Conservation (phyloP, 2,888 invertebrate genomes). For the Epinotia nisella region DNA sequence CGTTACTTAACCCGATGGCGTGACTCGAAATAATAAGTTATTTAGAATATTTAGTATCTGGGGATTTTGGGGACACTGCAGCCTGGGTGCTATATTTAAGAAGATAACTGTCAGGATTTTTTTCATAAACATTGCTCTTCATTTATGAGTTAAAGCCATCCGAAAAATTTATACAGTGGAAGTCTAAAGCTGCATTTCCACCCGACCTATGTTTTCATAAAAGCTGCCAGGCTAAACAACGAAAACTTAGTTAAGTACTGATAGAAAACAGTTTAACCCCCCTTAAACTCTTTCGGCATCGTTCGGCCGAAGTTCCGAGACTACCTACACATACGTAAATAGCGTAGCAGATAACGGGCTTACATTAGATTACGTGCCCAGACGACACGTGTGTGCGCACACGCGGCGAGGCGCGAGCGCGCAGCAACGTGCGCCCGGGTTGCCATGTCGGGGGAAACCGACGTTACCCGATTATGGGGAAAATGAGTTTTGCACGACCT, state of each 20-base stretch:
- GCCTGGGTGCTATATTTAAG: no score
- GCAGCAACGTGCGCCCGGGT: constrained; percentile 43
- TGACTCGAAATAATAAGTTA: background rate
- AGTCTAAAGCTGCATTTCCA: no score
- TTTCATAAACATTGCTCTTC: no score
- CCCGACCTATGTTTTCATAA: no score
- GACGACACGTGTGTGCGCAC: constrained; percentile 62
- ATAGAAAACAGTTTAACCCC: background rate
- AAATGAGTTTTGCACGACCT: constrained; percentile 8
- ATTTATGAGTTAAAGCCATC: no score
- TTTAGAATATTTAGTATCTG: background rate
- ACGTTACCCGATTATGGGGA: constrained; percentile 45
- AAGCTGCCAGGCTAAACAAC: no score
- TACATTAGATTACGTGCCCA: background rate
- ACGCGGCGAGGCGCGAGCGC: constrained; percentile 52
- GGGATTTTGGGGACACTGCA: no score
- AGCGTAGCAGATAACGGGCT: constrained; percentile 54
- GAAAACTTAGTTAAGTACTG: background rate
- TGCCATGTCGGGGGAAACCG: constrained; percentile 43
- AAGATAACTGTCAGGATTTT: no score
- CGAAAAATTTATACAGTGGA: no score
- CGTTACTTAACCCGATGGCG: constrained; percentile 8
- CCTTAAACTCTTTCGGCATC: background rate
- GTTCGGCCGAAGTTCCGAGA: background rate
- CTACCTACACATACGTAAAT: background rate